A percentile compares a stretch with the other conserved stretches of the same genome.
phyloP scores from a whole-genome alignment of 1,140 invertebrate species.

The Diorhabda sublineata region DNA sequence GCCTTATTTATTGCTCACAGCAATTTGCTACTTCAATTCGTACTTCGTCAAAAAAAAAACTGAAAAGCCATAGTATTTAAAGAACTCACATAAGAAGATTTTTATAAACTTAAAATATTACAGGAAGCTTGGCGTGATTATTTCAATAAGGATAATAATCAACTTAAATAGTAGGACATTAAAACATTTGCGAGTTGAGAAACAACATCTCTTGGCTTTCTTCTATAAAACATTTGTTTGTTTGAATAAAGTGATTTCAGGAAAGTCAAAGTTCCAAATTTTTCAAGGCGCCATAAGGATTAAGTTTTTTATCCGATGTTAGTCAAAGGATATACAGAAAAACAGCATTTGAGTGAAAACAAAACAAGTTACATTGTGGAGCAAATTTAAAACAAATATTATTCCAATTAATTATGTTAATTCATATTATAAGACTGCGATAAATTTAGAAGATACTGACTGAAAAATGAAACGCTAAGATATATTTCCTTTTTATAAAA shows the following conservation, averaged over 20 bases:
- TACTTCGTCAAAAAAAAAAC: background rate
- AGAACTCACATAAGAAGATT: background rate
- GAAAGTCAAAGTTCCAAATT: background rate
- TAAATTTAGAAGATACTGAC: background rate
- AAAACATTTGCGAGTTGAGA: background rate
- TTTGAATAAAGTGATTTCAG: background rate
- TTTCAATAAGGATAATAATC: background rate
- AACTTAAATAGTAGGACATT: background rate
- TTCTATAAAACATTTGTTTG: background rate
- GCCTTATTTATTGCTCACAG: slow-evolving; percentile 16
- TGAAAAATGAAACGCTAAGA: no score
- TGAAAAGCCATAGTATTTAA: background rate
- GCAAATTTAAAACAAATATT: no score
- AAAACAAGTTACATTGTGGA: background rate
- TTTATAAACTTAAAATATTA: background rate
- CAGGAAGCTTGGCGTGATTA: background rate
- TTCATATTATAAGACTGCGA: background rate
- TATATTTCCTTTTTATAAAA: no score
- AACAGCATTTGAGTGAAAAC: background rate
- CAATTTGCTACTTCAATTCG: background rate
- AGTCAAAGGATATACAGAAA: background rate
- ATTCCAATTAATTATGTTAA: background rate
- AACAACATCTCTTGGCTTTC: background rate
- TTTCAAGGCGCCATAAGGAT: background rate
- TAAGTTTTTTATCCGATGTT: background rate